Evolutionary conservation across 2,113 vertebrate species (phyloP), one percentile per base, ranked within the genome.

Genomic region (Rostratula benghalensis): DNA sequence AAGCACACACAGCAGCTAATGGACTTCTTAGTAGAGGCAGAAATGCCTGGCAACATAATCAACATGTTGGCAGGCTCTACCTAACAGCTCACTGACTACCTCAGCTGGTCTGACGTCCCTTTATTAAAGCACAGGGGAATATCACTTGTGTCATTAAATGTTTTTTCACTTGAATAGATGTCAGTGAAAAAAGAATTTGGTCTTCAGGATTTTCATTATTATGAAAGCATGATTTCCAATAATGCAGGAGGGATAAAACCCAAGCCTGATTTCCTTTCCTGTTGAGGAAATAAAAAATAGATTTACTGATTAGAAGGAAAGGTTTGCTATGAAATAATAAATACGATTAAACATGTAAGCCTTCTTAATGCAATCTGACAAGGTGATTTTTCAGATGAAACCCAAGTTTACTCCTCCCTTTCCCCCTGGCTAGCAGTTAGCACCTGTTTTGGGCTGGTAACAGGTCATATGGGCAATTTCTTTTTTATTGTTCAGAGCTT

Each of bases 41-140:
- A 76, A 73, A 3, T 10, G 11, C 31, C 63, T 83, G 59, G 67
- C 83, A 61, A 69, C 3, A 73, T 33, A 46, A 51, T 22, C 11
- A 41, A 31, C 0, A 0, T 2, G 0, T 56, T 59, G 56, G 10
- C 30, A 37, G n/a, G 22, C 28, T 68, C 51, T 63, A 11, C 50
- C 20, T 28, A 15, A 74, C 10, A 85, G n/a, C 22, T 54, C 39
- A 51, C 23, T 60, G 53, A 23, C 28, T 41, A 71, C 39, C 39
- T 59, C 50, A 81, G 11, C 21, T 37, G 25, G 5, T 20, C 37
- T 93, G 61, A 59, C 28, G n/a, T 46, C 18, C 28, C 17, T 5
- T 39, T 6, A 0, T n/a, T 27, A 61, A 70, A 81, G 31, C 9
- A 43, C 2, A 59, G 24, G 3, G 3, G 18, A 75, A 41, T 18